Evolutionary conservation across 2,888 invertebrate genomes (phyloP).

Genomic region (Psylliodes chrysocephalus): DNA sequence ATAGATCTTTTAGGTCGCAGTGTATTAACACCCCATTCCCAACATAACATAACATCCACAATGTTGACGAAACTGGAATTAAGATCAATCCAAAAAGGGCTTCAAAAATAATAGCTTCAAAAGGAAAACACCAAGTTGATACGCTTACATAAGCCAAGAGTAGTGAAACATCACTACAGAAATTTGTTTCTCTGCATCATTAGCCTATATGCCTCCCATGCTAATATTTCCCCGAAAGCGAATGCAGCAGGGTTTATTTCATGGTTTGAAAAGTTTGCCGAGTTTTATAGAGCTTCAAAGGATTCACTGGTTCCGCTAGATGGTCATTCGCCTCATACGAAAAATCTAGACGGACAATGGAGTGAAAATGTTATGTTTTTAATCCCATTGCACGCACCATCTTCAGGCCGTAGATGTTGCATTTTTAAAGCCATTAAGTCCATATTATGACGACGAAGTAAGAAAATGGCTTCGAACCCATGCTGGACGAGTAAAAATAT

Average conservation of each 20-base stretch:
- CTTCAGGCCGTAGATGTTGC: too few species aligned
- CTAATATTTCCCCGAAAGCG: too few species aligned
- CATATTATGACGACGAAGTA: background rate
- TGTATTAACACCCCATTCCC: too few species aligned
- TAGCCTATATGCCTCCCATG: too few species aligned
- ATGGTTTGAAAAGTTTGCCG: background rate
- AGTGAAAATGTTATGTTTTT: background rate
- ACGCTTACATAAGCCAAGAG: background rate
- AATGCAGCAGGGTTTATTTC: background rate
- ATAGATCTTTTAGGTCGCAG: too few species aligned
- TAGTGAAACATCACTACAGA: background rate
- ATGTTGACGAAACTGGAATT: too few species aligned
- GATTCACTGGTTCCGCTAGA: background rate
- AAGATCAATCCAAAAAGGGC: background rate
- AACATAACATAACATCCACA: too few species aligned
- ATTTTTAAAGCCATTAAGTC: background rate
- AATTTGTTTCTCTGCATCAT: background rate
- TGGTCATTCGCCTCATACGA: background rate
- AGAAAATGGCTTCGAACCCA: background rate
- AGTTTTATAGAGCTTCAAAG: too few species aligned
- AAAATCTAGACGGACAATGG: background rate
- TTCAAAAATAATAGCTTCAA: too few species aligned
- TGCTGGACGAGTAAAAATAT: background rate
- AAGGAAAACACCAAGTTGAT: background rate
- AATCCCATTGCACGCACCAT: too few species aligned